Conservation (phyloP, 2,113 vertebrate genomes). For the Bos indicus region DNA sequence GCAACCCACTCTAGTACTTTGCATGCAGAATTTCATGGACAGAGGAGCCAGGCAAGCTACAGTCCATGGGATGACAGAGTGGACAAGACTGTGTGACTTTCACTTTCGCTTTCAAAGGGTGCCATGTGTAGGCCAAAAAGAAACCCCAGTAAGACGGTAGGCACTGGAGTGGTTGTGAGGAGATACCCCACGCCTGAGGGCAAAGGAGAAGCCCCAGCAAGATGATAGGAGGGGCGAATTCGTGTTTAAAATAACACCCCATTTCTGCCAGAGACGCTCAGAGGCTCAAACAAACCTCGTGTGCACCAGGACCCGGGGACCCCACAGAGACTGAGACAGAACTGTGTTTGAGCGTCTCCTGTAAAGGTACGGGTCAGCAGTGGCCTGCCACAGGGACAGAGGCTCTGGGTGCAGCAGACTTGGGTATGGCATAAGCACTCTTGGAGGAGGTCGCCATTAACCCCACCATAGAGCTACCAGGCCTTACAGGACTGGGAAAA, state of each 20-base stretch:
- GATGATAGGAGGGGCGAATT: neutral
- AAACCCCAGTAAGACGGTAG: neutral
- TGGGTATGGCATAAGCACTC: neutral
- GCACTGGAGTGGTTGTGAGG: neutral
- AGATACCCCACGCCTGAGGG: neutral
- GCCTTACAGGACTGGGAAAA: neutral
- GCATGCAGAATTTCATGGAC: neutral
- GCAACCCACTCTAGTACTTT: neutral
- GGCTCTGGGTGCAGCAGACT: neutral
- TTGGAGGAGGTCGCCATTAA: neutral
- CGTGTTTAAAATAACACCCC: neutral
- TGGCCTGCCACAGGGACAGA: neutral
- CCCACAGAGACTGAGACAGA: neutral
- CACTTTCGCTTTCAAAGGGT: neutral
- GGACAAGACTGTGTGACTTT: neutral
- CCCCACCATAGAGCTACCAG: neutral
- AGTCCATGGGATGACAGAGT: neutral
- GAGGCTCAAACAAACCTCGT: neutral
- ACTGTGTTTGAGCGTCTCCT: neutral
- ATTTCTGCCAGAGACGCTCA: neutral
- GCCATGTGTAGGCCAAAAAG: neutral
- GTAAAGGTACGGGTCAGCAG: accelerated
- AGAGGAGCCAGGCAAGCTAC: neutral
- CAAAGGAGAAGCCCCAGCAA: neutral
- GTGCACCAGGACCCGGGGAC: neutral